Conservation (phyloP, 2,888 invertebrate genomes). For the Cremastobaeus sp. region DNA sequence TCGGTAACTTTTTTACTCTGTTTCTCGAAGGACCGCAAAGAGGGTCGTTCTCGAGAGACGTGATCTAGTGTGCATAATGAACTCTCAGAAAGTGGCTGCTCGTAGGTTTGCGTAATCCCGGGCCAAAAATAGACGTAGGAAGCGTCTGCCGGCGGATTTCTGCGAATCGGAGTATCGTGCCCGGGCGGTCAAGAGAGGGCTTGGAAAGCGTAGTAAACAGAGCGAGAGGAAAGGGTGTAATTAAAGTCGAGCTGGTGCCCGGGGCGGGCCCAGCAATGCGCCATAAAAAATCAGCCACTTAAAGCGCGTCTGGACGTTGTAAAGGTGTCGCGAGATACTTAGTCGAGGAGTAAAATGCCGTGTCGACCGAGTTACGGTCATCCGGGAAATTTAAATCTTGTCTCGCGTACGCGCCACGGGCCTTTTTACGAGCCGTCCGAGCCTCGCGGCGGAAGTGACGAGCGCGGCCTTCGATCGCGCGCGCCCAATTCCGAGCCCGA, state of each 20-base stretch:
- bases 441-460: constrained; percentile 60
- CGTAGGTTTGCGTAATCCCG: constrained; percentile 54
- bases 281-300: constrained; percentile 50
- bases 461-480: constrained; percentile 41
- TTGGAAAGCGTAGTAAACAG: constrained; percentile 50
- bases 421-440: constrained; percentile 61
- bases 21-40: constrained; percentile 37
- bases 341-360: constrained; percentile 63
- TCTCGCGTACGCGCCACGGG: constrained; percentile 45
- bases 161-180: constrained; percentile 50
- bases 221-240: constrained; percentile 42
- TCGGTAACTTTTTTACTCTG: constrained; percentile 41
- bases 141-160: constrained; percentile 41
- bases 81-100: constrained; percentile 49
- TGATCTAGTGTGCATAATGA: constrained; percentile 60
- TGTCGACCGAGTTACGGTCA: constrained; percentile 63
- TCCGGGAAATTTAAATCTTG: constrained; percentile 70
- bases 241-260: constrained; percentile 49
- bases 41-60: constrained; percentile 42
- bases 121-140: constrained; percentile 55
- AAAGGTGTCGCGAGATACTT: constrained; percentile 53
- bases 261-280: constrained; percentile 35
- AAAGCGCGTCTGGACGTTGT: constrained; percentile 34
- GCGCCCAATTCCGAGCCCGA: constrained; percentile 47
- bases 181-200: too few species aligned